Evolutionary conservation across 1,140 invertebrate species (phyloP).

Genomic region (Protaetia brevitarsis): DNA sequence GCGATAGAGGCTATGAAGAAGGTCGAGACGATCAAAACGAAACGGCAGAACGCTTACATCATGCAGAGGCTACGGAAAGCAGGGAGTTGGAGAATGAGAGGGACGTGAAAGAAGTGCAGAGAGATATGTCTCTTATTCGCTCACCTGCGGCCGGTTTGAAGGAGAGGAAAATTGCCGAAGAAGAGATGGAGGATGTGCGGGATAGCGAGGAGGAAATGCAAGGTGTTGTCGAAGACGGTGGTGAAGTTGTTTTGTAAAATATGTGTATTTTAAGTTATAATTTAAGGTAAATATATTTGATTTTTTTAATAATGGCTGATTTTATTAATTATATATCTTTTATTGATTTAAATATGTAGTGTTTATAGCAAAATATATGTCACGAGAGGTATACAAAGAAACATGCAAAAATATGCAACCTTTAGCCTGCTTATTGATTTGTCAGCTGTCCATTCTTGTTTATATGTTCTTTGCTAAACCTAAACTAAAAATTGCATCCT

Average conservation of each 20-base stretch:
- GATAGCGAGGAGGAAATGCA: slow-evolving; percentile 47
- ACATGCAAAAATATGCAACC: too few relatives aligned
- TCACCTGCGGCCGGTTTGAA: slow-evolving; percentile 85
- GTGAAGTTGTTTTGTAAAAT: slow-evolving; percentile 46
- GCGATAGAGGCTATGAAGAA: slow-evolving; percentile 94
- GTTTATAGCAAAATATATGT: too few relatives aligned
- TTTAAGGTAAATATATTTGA: neutral
- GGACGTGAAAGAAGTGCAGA: slow-evolving; percentile 87
- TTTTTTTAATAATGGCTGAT: neutral
- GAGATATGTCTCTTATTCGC: slow-evolving; percentile 84
- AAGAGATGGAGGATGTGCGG: slow-evolving; percentile 54
- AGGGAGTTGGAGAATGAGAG: slow-evolving; percentile 80
- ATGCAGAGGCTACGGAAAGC: slow-evolving; percentile 80
- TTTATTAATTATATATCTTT: too few relatives aligned
- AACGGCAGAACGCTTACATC: slow-evolving; percentile 73
- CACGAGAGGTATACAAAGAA: too few relatives aligned
- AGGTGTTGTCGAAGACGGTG: slow-evolving; percentile 50
- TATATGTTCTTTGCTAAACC: too few relatives aligned
- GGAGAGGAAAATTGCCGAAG: slow-evolving; percentile 62
- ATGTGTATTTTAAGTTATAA: too few relatives aligned
- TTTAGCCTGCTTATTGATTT: too few relatives aligned
- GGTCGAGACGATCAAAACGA: slow-evolving; percentile 80
- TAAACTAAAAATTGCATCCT: too few relatives aligned
- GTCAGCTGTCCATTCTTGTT: too few relatives aligned
- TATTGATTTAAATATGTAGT: too few relatives aligned